Evolutionary conservation across 1,140 invertebrate genomes (phyloP), one percentile per base, ranked within the genome.

Genomic region (Belonocnema kinseyi): DNA sequence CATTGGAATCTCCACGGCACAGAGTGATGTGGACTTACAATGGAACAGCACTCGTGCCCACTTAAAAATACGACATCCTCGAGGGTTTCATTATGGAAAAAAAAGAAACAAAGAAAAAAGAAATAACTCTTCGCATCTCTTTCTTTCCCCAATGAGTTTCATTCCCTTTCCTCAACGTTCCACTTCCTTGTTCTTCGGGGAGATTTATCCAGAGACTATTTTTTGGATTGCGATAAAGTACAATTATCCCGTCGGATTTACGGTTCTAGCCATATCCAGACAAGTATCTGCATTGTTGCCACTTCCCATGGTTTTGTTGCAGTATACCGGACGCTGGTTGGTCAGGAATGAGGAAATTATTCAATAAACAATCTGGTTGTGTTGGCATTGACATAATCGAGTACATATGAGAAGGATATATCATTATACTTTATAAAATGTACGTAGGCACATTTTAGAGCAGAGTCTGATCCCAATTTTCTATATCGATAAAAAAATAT

Each of bases 241-340:
- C 58, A 66, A 66, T 66, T 66, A 40, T 66, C 58, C 58, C 40
- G 58, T 66, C 58, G 26, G 58, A 66, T 66, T 66, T 66, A 66
- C 58, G 58, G 40, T 66, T 66, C 58, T 66, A 40, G 16, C 58
- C 58, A 40, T 66, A 66, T 66, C 58, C 58, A 66, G 58, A 10
- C 58, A 66, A 8, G 58, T 66, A 66, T 66, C 12, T 58, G 58
- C 58, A 66, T 66, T 66, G 58, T 66, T 66, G 19, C 16, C 33
- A 66, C 33, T 66, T 66, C 58, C 58, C 58, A 66, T 66, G 58
- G n/a, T 66, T 66, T 66, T 26, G 26, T 40, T 66, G 19, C 26
- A 33, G 3, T 8, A 2, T 33, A 66, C 58, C 58, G 58, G 58
- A 66, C 58, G 58, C 16, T 66, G 33, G 26, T 66, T 66, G 58